Evolutionary conservation across 2,888 invertebrate genomes (phyloP).

Genomic region (Tanypteryx hageni): DNA sequence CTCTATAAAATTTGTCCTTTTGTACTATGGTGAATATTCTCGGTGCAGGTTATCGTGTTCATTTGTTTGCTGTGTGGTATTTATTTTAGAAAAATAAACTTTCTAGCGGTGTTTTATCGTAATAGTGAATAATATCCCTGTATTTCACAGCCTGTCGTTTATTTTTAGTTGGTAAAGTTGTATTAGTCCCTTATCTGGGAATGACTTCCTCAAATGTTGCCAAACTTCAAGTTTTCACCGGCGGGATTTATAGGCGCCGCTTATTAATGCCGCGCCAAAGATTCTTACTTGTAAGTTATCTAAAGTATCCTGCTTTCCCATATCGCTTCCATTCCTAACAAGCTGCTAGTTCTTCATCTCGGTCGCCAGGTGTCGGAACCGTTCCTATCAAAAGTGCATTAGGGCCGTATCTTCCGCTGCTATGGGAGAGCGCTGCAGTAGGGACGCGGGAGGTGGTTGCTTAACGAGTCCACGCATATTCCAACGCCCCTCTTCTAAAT

Average conservation of each 20-base stretch:
- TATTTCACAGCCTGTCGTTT: too few species aligned
- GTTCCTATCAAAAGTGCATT: slow-evolving; percentile 12
- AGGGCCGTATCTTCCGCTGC: not conserved
- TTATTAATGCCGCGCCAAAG: not conserved
- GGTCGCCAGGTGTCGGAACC: slow-evolving; percentile 3
- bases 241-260: not conserved
- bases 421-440: not conserved
- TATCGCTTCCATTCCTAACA: not conserved
- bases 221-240: not conserved
- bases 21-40: too few species aligned
- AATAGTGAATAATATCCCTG: too few species aligned
- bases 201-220: not conserved
- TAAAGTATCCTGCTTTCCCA: not conserved
- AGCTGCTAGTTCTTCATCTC: not conserved
- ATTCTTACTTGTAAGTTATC: not conserved
- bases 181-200: too few species aligned
- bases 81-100: too few species aligned
- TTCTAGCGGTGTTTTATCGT: too few species aligned
- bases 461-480: not conserved
- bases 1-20: too few species aligned
- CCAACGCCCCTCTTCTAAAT: not conserved
- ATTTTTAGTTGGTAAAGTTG: too few species aligned
- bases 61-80: too few species aligned
- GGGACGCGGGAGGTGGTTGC: not conserved
- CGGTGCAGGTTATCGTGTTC: too few species aligned